Base-by-base conservation (phyloP, 2,888 invertebrate genomes). In the Cyaniris semiargus region DNA sequence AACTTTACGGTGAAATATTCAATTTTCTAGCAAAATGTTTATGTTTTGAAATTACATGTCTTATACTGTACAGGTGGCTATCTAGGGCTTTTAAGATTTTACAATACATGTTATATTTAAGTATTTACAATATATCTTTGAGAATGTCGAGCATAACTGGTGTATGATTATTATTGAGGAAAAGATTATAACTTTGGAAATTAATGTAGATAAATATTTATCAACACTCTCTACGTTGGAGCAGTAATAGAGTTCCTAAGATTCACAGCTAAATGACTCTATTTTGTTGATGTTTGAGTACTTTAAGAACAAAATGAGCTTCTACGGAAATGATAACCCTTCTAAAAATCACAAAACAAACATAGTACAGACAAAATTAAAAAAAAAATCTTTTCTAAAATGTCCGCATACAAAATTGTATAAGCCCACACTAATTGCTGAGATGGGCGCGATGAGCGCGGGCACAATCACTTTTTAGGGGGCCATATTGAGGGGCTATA, bases 391-490 rank as follows among this genome's bases (percentile, higher is more conserved):
- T 74, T 34, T 44, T 76, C 76, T 77, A 79, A 79, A 81, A 81
- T 66, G 80, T 80, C 80, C 81, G 80, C 86, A 85, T 84, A 84
- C 85, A 83, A 81, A 85, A 87, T 88, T 87, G 86, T 86, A 87
- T 89, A 89, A 90, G 86, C 84, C 84, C 83, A 85, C 86, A 90
- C 89, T 92, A 92, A 92, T 92, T 89, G 87, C 83, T 85, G 87
- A 90, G 87, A 88, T 90, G 88, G 88, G 89, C 85, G 86, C 85
- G 84, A 84, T 85, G 85, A 85, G 86, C 86, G 86, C 87, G 86
- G 84, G 85, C 86, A 88, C 91, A 91, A 91, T 91, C 92, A 90
- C 66, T 90, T 88, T 92, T 92, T 91, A 92, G 91, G 90, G 89
- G 87, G 85, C 88, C 85, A 86, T 90, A 91, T 89, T 90, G 88